Evolutionary conservation across 1,140 invertebrate species (phyloP), one percentile per base, ranked within the genome.

Genomic region (Hyles euphorbiae): DNA sequence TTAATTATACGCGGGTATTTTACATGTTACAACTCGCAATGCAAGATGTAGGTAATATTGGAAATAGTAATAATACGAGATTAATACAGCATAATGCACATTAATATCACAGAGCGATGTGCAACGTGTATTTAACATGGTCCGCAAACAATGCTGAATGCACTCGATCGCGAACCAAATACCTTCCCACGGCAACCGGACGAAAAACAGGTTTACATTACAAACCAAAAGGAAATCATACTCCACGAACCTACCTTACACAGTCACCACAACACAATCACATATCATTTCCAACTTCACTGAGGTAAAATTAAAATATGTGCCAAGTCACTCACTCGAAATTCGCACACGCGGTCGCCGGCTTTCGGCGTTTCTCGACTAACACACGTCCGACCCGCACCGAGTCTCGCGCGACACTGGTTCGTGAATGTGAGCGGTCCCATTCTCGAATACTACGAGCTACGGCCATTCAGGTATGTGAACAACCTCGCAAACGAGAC

Each of bases 391-490:
- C 52, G 10, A 44, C 34, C 58, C 3, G 55, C 5, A 45, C 50
- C n/a, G 51, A 58, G 57, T 59, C 65, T 61, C 47, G 53, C 67
- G 65, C 81, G 63, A 72, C 55, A 84, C 83, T 87, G 78, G 68
- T 59, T 65, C 61, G 47, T 75, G 72, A 85, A 83, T 80, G 75
- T 74, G 73, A 72, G 71, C 70, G 57, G 61, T 61, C 72, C 73
- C 75, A 83, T 83, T 85, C 79, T 82, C 72, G 72, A 77, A 83
- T 82, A 78, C 76, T 83, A 86, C 81, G 69, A 73, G 67, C 72
- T 81, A 82, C 81, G 74, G 65, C 75, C 83, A 85, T 87, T 87
- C 83, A 87, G 82, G 79, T 87, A 85, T 80, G 82, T 76, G 70
- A 83, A 83, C 76, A 77, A 81, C 71, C 77, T 81, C 76, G 62